A percentile compares a stretch with the other conserved stretches of the same genome.
phyloP scores from a whole-genome alignment of 2,113 vertebrate genomes.

The Eurystomus gularis region DNA sequence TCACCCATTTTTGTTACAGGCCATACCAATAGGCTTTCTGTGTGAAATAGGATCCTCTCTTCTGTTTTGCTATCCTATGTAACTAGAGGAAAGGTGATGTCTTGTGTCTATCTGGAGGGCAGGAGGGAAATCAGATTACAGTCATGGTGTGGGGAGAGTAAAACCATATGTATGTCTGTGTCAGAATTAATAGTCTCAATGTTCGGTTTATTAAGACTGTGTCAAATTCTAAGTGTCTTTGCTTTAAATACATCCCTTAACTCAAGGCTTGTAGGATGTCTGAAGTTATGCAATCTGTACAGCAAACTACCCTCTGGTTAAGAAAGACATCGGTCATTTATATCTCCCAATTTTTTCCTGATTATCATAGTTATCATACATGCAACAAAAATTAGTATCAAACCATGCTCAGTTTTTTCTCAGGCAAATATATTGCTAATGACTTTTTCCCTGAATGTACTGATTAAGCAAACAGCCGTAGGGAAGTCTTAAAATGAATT shows the following conservation, averaged over 20 bases:
- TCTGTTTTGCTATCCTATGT: background rate
- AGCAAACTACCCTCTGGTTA: background rate
- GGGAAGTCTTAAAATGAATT: constrained; percentile 30
- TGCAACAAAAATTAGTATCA: background rate
- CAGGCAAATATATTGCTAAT: constrained; percentile 22
- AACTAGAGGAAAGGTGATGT: background rate
- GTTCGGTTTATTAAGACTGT: background rate
- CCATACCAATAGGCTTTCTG: background rate
- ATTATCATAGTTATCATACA: background rate
- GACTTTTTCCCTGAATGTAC: constrained; percentile 36
- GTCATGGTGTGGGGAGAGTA: background rate
- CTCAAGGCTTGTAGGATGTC: background rate
- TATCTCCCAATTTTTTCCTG: background rate
- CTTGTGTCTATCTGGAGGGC: accelerated
- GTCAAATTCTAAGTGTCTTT: background rate
- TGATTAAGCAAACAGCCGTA: constrained; percentile 50
- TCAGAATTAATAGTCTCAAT: background rate
- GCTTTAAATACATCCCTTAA: no score
- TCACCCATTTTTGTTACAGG: background rate
- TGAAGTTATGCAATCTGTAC: background rate
- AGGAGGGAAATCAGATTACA: background rate
- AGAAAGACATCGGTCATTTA: background rate
- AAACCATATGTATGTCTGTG: background rate
- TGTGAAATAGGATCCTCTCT: background rate
- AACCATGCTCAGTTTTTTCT: constrained; percentile 4